Conservation (phyloP, 2,797 vertebrate species). For the Psittacula derbiana region DNA sequence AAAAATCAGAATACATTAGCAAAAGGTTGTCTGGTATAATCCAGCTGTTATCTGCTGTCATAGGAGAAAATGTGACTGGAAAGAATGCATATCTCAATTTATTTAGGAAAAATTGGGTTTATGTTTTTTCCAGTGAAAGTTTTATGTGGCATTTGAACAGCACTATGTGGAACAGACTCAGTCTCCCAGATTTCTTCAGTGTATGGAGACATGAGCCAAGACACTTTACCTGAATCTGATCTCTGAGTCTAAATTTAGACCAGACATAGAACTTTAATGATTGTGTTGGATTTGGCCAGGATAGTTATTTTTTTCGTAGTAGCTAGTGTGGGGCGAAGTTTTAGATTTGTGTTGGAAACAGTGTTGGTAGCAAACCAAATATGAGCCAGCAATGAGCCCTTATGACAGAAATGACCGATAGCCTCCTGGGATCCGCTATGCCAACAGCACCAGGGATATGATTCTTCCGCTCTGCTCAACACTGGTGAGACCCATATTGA, state of each 20-base stretch:
- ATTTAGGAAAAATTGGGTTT: not conserved
- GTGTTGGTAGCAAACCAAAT: not conserved
- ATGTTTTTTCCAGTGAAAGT: not conserved
- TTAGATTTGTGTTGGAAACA: not conserved
- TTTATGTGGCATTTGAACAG: not conserved
- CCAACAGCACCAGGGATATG: not conserved
- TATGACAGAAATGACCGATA: not conserved
- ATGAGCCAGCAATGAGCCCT: not conserved
- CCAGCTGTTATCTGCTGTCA: not conserved
- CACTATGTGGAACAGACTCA: not conserved
- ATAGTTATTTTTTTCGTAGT: not conserved
- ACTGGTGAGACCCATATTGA: not conserved
- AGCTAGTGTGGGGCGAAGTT: not conserved
- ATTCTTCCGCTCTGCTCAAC: rapidly evolving
- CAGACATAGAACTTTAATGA: not conserved
- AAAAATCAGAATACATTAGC: not conserved
- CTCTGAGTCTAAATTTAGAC: not conserved
- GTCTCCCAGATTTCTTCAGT: not conserved
- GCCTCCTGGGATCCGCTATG: not conserved
- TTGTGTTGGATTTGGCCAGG: not conserved
- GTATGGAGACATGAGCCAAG: not conserved
- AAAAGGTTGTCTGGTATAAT: not conserved
- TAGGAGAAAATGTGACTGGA: not conserved
- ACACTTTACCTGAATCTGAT: not conserved
- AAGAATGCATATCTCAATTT: not conserved